Base-by-base conservation (phyloP, 2,888 invertebrate genomes). In the Sarcophaga subvicina region DNA sequence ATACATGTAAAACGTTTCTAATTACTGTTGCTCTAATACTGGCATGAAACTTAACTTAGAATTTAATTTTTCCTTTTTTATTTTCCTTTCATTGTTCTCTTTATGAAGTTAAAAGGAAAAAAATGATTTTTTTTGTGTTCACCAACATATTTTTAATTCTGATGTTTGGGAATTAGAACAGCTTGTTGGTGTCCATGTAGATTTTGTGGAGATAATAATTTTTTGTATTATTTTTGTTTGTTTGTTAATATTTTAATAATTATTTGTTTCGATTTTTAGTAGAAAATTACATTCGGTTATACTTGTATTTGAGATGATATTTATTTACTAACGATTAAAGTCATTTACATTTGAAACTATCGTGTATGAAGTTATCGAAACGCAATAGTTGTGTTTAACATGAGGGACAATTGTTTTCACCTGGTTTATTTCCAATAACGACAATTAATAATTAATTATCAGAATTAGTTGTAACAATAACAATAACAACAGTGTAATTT, bases 1-100 rank as follows among this genome's bases (percentile, higher is more conserved):
- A 90, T 90, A 90, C 91, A 91, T 91, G 89, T 89, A 89, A 89
- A 89, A 85, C 83, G 77, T 83, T 80, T 86, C 83, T 89, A 89
- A 89, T 89, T 89, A 73, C 71, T 17, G 4, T 71, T 70, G 45
- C n/a, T 77, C 20, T 75, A 63, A 66, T 69, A 80, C 20, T 63
- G 54, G 67, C 63, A 47, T 17, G 66, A 60, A 62, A 49, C 70
- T 54, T 4, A 20, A 75, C 64, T 72, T 62, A 2, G 49, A 25
- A 71, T 81, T 54, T 76, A 60, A 75, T 72, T 83, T 71, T 76
- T 81, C 75, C 17, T 54, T 4, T 14, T 14, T 12, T 49, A 4
- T 14, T 14, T 49, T 49, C 0, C 49, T 14, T 49, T 4, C 49
- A 49, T 71, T 62, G 63, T 87, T 80, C 71, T 69, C 49, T 67